Evolutionary conservation across 2,888 invertebrate species (phyloP).

Genomic region (Brachyopa scutellaris): DNA sequence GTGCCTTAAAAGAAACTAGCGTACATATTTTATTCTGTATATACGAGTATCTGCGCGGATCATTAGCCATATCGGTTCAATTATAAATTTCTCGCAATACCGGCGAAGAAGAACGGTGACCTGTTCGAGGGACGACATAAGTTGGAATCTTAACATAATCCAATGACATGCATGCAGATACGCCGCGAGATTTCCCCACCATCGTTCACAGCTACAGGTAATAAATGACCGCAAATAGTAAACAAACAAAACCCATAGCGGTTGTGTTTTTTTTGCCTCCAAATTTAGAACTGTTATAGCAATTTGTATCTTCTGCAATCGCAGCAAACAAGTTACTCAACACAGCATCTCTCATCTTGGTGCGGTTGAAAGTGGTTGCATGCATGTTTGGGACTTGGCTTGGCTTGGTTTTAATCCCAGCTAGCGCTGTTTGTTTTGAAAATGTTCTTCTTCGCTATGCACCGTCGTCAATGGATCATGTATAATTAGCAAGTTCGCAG

Average conservation of each 20-base stretch:
- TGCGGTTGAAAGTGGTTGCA: constrained; percentile 15
- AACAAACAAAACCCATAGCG: constrained; percentile 39
- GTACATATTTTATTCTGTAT: constrained; percentile 1
- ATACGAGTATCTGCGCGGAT: constrained; percentile 28
- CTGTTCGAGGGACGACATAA: not conserved
- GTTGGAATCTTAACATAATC: constrained; percentile 4
- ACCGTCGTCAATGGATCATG: constrained; percentile 42
- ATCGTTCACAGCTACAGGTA: constrained; percentile 48
- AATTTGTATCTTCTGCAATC: constrained; percentile 66
- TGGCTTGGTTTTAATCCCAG: constrained; percentile 34
- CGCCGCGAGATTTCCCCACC: constrained; percentile 30
- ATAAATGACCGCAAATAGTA: constrained; percentile 33
- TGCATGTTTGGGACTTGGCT: constrained; percentile 11
- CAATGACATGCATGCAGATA: constrained; percentile 63
- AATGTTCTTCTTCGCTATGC: constrained; percentile 1
- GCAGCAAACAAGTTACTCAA: constrained; percentile 61
- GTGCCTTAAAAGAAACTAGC: constrained; percentile 63
- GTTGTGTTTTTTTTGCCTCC: constrained; percentile 38
- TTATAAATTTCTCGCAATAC: constrained; percentile 64
- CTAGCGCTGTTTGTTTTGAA: constrained; percentile 36
- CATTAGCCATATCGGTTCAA: constrained; percentile 70
- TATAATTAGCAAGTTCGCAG: constrained; percentile 50
- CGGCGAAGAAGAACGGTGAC: constrained; percentile 22
- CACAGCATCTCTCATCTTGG: constrained; percentile 17
- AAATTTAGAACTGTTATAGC: constrained; percentile 69